phyloP scores from a whole-genome alignment of 2,797 vertebrate species.

The Mallotus villosus region DNA sequence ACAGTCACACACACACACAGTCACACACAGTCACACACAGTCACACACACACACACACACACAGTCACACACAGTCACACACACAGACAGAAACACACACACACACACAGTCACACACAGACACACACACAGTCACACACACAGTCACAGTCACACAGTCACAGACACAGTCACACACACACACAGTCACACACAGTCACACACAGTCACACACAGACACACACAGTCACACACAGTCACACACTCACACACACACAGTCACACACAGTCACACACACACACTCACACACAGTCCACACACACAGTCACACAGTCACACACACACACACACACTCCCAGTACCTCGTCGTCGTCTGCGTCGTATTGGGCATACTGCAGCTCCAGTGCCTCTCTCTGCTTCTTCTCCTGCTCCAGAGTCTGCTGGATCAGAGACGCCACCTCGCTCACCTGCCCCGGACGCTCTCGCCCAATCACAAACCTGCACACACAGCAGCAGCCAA shows the following conservation, averaged over 20 bases:
- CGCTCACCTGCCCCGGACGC: slow-evolving; percentile 96
- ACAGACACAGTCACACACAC: not conserved
- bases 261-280: not conserved
- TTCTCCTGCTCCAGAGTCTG: slow-evolving; percentile 97
- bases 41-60: slow-evolving; percentile 7
- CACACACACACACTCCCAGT: too few relatives aligned
- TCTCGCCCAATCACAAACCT: slow-evolving; percentile 97
- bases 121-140: not conserved
- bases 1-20: not conserved
- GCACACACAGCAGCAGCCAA: slow-evolving; percentile 33
- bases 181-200: too few relatives aligned
- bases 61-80: not conserved
- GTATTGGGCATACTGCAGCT: slow-evolving; percentile 95
- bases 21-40: slow-evolving; percentile 12
- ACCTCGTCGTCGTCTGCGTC: slow-evolving; percentile 98
- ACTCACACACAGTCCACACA: not conserved
- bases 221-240: not conserved
- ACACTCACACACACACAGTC: slow-evolving; percentile 2
- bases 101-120: not conserved
- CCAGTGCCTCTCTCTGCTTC: slow-evolving; percentile 91
- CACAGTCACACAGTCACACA: not conserved
- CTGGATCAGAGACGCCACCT: slow-evolving; percentile 96
- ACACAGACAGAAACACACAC: slow-evolving; percentile 9
- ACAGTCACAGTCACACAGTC: slow-evolving; percentile 2
- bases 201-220: too few relatives aligned